A percentile compares a stretch with the other conserved stretches of the same genome.
phyloP scores from a whole-genome alignment of 92 coral and sea anemone species.

The Epizoanthus fatuus region DNA sequence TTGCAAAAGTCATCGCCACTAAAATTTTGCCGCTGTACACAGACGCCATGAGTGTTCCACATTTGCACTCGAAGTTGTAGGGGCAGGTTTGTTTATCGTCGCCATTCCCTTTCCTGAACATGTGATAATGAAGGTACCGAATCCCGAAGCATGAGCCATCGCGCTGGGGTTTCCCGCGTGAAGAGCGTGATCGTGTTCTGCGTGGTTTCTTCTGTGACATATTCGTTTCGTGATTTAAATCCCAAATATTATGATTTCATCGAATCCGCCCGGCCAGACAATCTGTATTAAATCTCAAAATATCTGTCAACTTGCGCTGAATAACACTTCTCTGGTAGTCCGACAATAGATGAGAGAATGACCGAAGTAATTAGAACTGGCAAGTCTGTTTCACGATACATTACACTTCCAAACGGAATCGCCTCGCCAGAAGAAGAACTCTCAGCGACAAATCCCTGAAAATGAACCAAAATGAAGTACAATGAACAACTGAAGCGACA shows the following conservation, averaged over 20 bases:
- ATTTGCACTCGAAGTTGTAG: slow-evolving; percentile 80
- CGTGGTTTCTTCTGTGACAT: slow-evolving; percentile 66
- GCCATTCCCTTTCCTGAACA: slow-evolving; percentile 90
- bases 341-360: background rate
- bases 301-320: background rate
- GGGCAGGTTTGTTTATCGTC: slow-evolving; percentile 86
- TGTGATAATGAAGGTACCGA: slow-evolving; percentile 98
- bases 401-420: background rate
- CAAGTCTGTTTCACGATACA: background rate
- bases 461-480: background rate
- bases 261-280: background rate
- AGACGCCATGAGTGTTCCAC: slow-evolving; percentile 85
- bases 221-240: slow-evolving; percentile 2
- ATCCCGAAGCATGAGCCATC: slow-evolving; percentile 94
- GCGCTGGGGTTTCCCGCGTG: slow-evolving; percentile 79
- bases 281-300: background rate
- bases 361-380: background rate
- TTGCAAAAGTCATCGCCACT: slow-evolving; percentile 75
- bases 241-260: background rate
- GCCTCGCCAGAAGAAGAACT: background rate
- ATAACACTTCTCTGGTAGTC: background rate
- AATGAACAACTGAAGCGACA: slow-evolving; percentile 24
- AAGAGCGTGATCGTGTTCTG: slow-evolving; percentile 80
- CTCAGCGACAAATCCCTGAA: background rate
- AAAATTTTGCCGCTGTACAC: slow-evolving; percentile 87